Evolutionary conservation across 2,888 invertebrate species (phyloP).

Genomic region (Dromius quadrimaculatus): DNA sequence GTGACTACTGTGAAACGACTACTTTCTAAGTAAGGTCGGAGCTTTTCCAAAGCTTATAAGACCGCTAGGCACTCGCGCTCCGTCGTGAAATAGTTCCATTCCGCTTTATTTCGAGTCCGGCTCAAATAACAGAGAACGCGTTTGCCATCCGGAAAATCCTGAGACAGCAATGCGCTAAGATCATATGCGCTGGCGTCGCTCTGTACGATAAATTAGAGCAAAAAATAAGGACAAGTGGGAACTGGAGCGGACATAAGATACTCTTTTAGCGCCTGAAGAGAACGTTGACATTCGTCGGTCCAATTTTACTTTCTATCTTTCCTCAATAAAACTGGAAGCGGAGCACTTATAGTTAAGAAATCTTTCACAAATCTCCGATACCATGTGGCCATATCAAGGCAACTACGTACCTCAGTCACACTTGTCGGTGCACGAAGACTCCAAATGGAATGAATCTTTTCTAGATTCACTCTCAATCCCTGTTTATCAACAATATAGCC

Average conservation of each 20-base stretch:
- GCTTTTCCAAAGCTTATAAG: constrained; percentile 42
- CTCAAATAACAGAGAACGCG: neutral
- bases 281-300: neutral
- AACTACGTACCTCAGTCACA: constrained; percentile 50
- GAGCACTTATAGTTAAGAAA: constrained; percentile 30
- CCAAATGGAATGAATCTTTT: constrained; percentile 36
- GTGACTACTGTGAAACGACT: constrained; percentile 47
- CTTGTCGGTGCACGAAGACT: constrained; percentile 48
- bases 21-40: constrained; percentile 52
- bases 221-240: constrained; percentile 6
- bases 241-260: no score
- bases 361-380: constrained; percentile 52
- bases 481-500: constrained; percentile 50
- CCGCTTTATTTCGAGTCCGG: neutral
- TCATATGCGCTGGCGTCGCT: constrained; percentile 5
- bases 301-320: neutral
- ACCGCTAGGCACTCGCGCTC: constrained; percentile 46
- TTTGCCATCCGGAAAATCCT: neutral
- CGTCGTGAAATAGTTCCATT: constrained; percentile 24
- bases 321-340: constrained; percentile 3
- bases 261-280: neutral
- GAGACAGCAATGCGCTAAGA: constrained; percentile 16
- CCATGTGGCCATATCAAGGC: constrained; percentile 54
- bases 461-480: constrained; percentile 26
- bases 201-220: constrained; percentile 16